Base-by-base conservation (phyloP, 2,113 vertebrate species). In the Speoplatyrhinus poulsoni region DNA sequence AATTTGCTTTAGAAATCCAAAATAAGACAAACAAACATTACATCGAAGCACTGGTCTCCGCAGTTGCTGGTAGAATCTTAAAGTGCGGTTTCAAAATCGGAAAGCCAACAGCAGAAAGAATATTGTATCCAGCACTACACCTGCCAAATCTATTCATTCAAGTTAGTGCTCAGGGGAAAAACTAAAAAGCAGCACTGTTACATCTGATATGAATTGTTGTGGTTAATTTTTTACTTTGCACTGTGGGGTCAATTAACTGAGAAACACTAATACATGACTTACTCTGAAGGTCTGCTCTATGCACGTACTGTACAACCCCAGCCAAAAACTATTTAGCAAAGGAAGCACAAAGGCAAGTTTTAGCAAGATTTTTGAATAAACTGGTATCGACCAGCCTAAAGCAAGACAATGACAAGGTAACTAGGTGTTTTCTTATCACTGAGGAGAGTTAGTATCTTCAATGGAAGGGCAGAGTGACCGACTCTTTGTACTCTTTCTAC, bases 91-190 rank as follows among this genome's bases (percentile, higher is more conserved):
- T 26, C 57, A 80, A 61, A 67, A 60, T 63, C 52, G 36, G 8
- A 62, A 65, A 61, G 65, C 62, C 55, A 50, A 67, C 65, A 74
- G 57, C 63, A 33, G 10, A 26, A 15, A 65, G 55, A 73, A 82
- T 76, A 69, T 82, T 73, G 74, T 74, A 80, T 83, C 75, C 72
- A 83, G 80, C 82, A 85, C 72, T 76, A 72, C 26, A 26, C 63
- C 12, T 15, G 53, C 6, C 8, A 70, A 80, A 52, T 59, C 56
- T 70, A 58, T 80, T 56, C 64, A 74, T 72, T 53, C 41, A 67
- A 46, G 26, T 26, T 26, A 26, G 57, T 36, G 36, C 7, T 41
- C 36, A 41, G 36, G 36, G 36, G 36, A 6, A 41, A 41, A 41
- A 6, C 36, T 1, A 41, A 41, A 41, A 5, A 41, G 36, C 36